Base-by-base conservation (phyloP, 2,888 invertebrate species). In the Tetranychus piercei region DNA sequence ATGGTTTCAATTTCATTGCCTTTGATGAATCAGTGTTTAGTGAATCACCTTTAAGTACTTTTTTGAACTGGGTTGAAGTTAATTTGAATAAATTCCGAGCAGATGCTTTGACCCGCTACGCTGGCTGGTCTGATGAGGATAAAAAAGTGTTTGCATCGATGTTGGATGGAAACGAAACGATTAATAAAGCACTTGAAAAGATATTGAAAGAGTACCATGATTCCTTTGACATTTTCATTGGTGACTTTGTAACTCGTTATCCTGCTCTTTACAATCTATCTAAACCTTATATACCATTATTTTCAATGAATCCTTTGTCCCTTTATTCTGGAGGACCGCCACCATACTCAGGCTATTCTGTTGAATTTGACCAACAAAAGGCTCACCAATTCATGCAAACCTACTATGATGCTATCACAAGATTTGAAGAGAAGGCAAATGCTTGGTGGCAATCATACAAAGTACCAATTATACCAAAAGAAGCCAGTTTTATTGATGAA, bases 311-410 rank as follows among this genome's bases (percentile, higher is more conserved):
- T 20, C 69, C 69, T 20, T 22, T 69, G 9, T 20, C 69, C 3
- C 69, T 69, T 20, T 69, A 69, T 20, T 20, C 69, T 6, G 5
- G 20, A 11, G 11, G 44, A 6, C 73, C 67, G n/a, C 67, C 67
- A 18, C 18, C 55, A n/a, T 44, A 18, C 11, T 74, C 74, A 73
- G 75, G 72, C 1, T 45, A 55, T 8, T 72, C 75, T 1, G 45
- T 72, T 15, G 45, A 72, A 5, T 44, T 72, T 45, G 72, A 72
- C 72, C 72, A 18, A 7, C 18, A 43, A 18, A 15, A 66, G 20
- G 55, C 72, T 64, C 20, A 65, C 22, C 43, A 74, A 73, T 65
- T 44, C n/a, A 71, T 34, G n/a, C 3, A 65, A 20, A 43, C 23
- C 15, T 44, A 73, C 22, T 20, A 74, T 8, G 44, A 5, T 15